These are phyloP conservation scores for Papilio glaucus DNA, from an alignment of 1,140 invertebrate genomes.

Conservation along the genomic window DNA sequence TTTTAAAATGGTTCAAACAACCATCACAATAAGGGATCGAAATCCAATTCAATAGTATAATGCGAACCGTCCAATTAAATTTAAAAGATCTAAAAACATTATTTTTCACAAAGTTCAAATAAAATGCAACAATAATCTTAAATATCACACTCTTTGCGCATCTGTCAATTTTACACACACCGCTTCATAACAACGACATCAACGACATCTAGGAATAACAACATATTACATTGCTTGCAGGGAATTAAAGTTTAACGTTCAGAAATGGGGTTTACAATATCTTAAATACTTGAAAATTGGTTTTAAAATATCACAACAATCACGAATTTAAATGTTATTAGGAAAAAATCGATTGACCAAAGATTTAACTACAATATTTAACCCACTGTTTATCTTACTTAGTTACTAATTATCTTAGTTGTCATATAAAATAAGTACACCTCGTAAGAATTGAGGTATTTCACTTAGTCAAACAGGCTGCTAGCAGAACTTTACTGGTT, in stretches of 20 bases:
- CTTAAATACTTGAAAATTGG: too few species aligned
- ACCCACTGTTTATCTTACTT: too few species aligned
- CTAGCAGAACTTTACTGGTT: too few species aligned
- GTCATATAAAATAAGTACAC: too few species aligned
- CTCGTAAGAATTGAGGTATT: too few species aligned
- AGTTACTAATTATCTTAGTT: too few species aligned
- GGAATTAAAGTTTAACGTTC: constrained; percentile 19
- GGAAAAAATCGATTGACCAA: too few species aligned
- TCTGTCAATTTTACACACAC: constrained; percentile 55
- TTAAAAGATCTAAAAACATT: constrained; percentile 2
- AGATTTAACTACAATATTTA: too few species aligned
- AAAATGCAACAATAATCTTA: constrained; percentile 33
- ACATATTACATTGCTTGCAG: constrained; percentile 19
- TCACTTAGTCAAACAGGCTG: too few species aligned
- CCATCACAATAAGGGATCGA: background rate
- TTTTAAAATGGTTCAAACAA: constrained; percentile 8
- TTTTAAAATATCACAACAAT: too few species aligned
- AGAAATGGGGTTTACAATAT: constrained; percentile 29
- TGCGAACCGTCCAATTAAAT: background rate
- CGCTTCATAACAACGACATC: constrained; percentile 53
- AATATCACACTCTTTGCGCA: constrained; percentile 49
- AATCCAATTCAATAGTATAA: background rate
- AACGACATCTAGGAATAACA: constrained; percentile 55
- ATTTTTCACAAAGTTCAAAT: constrained; percentile 29
- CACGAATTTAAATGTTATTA: too few species aligned